These are phyloP conservation scores for Fundulus diaphanus DNA, from an alignment of 2,797 vertebrate species.

Conservation along the genomic window DNA sequence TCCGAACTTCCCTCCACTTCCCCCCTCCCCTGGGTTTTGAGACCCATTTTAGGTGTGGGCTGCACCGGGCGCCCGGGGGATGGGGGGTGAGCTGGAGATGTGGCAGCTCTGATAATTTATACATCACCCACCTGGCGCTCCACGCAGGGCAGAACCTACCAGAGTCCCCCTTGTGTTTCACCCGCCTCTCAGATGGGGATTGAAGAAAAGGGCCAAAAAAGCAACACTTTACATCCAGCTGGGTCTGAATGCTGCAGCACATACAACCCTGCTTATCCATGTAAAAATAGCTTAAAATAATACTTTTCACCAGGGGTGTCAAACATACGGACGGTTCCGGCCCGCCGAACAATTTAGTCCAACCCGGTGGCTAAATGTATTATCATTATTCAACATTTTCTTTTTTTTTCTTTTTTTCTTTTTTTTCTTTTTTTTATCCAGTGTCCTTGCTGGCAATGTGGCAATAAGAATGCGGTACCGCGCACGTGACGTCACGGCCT, in stretches of 20 bases:
- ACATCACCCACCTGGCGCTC: slow-evolving; percentile 56
- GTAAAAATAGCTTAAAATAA: background rate
- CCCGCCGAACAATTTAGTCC: too few relatives aligned
- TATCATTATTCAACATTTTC: too few relatives aligned
- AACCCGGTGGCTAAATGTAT: too few relatives aligned
- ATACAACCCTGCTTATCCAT: slow-evolving; percentile 45
- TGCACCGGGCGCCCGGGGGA: background rate
- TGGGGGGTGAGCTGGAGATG: slow-evolving; percentile 12
- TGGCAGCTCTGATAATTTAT: slow-evolving; percentile 61
- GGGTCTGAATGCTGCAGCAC: slow-evolving; percentile 35
- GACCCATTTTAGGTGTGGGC: background rate
- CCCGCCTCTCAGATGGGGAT: slow-evolving; percentile 23
- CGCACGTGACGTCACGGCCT: too few relatives aligned
- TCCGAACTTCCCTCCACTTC: background rate
- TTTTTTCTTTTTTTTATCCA: too few relatives aligned
- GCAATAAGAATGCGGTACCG: too few relatives aligned
- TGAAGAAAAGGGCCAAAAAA: slow-evolving; percentile 42
- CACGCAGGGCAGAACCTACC: slow-evolving; percentile 24
- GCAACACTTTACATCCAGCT: slow-evolving; percentile 44
- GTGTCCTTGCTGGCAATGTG: too few relatives aligned
- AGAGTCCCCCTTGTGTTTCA: slow-evolving; percentile 9
- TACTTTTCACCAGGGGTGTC: too few relatives aligned
- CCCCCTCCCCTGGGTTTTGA: background rate
- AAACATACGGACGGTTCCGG: too few relatives aligned
- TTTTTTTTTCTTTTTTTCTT: too few relatives aligned